Evolutionary conservation across 1,140 invertebrate genomes (phyloP).

Genomic region (Pseudoatta argentina): DNA sequence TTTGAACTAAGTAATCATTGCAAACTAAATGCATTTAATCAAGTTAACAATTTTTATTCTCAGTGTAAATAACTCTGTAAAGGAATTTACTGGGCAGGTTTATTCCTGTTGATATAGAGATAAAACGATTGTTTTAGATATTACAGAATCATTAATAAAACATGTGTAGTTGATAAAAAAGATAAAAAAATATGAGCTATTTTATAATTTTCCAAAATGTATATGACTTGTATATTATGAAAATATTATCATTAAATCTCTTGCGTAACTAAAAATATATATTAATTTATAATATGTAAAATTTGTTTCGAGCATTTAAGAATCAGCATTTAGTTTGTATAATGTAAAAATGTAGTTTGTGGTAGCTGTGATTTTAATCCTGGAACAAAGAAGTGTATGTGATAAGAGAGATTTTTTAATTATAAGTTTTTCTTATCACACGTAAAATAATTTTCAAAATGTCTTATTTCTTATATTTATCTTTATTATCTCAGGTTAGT

Average conservation of each 20-base stretch:
- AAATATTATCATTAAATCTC: not conserved
- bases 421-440: not conserved
- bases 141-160: not conserved
- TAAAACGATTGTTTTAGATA: not conserved
- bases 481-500: not conserved
- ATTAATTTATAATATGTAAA: not conserved
- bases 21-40: too few relatives aligned
- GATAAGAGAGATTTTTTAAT: not conserved
- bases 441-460: slow-evolving; percentile 26
- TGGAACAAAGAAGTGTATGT: not conserved
- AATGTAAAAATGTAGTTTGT: not conserved
- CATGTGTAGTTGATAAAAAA: not conserved
- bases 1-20: too few relatives aligned
- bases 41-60: too few relatives aligned
- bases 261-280: not conserved
- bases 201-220: not conserved
- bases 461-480: slow-evolving; percentile 13
- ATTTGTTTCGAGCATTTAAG: not conserved
- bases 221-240: not conserved
- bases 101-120: not conserved
- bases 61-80: not conserved
- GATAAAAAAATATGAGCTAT: not conserved
- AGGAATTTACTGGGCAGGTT: not conserved
- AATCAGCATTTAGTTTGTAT: not conserved
- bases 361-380: not conserved